phyloP scores from a whole-genome alignment of 2,113 vertebrate genomes.

The Macrotus californicus region DNA sequence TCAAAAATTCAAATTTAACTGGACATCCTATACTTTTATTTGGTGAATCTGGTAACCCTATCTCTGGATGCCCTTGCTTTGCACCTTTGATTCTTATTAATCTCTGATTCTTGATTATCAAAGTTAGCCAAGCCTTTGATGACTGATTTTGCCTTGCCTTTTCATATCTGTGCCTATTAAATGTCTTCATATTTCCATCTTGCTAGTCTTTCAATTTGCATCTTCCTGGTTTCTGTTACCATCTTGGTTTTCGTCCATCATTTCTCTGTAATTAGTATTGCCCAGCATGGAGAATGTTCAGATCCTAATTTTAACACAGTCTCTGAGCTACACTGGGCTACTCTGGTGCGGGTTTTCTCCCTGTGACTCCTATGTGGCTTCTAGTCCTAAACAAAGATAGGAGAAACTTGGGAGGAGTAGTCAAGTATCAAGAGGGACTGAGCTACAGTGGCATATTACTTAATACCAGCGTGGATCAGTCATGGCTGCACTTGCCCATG shows the following conservation, averaged over 20 bases:
- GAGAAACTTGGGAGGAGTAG: neutral
- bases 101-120: neutral
- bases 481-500: neutral
- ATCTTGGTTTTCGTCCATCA: neutral
- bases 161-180: neutral
- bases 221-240: neutral
- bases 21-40: neutral
- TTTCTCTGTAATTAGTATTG: neutral
- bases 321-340: neutral
- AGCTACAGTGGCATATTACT: neutral
- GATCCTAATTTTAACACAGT: neutral
- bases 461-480: accelerated
- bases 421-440: neutral
- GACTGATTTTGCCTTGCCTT: neutral
- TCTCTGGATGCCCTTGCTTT: neutral
- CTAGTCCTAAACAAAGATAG: neutral
- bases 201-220: neutral
- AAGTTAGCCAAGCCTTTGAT: neutral
- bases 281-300: neutral
- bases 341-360: neutral
- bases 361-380: neutral
- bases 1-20: neutral
- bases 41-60: neutral
- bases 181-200: neutral
- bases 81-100: neutral